These are phyloP conservation scores for Vireo griseus DNA, from an alignment of 2,797 vertebrate species.

Conservation along the genomic window DNA sequence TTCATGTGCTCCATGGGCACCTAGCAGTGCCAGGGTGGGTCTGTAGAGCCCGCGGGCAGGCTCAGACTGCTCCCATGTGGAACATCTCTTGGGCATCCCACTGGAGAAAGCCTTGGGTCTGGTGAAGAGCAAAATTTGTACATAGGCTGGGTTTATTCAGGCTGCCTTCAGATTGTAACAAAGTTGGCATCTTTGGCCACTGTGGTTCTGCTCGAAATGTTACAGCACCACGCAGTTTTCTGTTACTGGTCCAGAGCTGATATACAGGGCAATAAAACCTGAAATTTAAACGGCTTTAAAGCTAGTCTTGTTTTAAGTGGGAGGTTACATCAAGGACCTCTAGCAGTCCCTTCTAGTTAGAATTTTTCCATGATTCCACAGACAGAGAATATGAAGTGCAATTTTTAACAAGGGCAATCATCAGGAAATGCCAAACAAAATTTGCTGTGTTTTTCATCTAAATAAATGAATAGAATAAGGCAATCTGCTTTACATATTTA, in stretches of 20 bases:
- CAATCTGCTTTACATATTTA: not conserved
- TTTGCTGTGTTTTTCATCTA: not conserved
- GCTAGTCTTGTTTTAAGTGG: not conserved
- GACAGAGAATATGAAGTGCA: not conserved
- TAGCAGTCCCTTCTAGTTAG: not conserved
- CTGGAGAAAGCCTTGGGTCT: not conserved
- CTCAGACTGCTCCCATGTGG: not conserved
- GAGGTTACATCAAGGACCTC: not conserved
- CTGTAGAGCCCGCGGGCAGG: not conserved
- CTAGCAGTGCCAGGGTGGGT: not conserved
- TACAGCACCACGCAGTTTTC: not conserved
- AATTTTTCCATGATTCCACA: not conserved
- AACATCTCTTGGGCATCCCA: rapidly evolving
- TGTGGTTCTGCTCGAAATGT: not conserved
- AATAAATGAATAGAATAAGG: not conserved
- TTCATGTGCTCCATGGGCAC: not conserved
- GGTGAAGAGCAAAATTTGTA: not conserved
- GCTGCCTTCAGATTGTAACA: not conserved
- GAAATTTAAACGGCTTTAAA: not conserved
- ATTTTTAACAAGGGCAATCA: not conserved
- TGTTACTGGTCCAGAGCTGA: not conserved
- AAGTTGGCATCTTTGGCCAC: not conserved
- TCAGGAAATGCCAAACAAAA: not conserved
- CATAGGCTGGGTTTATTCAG: not conserved
- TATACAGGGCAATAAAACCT: not conserved